Percentiles rank a stretch among this genome's conserved stretches.
Evolutionary conservation across 2,113 vertebrate species (phyloP).

Genomic region (Corythornis madagascariensis): DNA sequence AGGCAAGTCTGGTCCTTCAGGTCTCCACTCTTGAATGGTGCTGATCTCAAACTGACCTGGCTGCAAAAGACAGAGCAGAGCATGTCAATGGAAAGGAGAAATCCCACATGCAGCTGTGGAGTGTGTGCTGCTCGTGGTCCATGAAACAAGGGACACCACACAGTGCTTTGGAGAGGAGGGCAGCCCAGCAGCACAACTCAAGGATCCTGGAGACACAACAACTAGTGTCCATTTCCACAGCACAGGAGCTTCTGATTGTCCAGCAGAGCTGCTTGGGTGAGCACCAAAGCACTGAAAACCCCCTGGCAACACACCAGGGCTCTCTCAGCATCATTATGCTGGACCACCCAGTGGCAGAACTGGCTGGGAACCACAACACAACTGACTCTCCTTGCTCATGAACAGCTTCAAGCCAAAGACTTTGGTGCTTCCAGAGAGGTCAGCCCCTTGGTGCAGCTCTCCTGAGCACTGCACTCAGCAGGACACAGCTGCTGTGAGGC

Average conservation of each 20-base stretch:
- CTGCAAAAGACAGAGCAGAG: not conserved
- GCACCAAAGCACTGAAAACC: not conserved
- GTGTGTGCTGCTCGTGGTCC: not conserved
- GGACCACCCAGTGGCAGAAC: not conserved
- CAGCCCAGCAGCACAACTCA: not conserved
- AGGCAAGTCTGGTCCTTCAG: not conserved
- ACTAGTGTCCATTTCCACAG: not conserved
- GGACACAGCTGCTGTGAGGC: not conserved
- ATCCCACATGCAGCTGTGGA: not conserved
- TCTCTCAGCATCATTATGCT: rapidly evolving
- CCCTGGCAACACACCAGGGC: not conserved
- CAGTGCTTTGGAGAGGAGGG: not conserved
- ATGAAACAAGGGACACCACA: not conserved
- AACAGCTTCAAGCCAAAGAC: not conserved
- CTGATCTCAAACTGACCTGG: not conserved
- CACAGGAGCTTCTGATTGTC: not conserved
- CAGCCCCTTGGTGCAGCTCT: not conserved
- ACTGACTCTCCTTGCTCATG: not conserved
- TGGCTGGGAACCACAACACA: not conserved
- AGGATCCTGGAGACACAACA: not conserved
- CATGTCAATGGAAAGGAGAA: not conserved
- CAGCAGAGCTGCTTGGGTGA: not conserved
- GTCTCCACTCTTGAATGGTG: not conserved
- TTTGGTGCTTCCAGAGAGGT: not conserved
- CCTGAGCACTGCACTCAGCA: not conserved